Base-by-base conservation (phyloP, 2,888 invertebrate genomes). In the Drepana falcataria region DNA sequence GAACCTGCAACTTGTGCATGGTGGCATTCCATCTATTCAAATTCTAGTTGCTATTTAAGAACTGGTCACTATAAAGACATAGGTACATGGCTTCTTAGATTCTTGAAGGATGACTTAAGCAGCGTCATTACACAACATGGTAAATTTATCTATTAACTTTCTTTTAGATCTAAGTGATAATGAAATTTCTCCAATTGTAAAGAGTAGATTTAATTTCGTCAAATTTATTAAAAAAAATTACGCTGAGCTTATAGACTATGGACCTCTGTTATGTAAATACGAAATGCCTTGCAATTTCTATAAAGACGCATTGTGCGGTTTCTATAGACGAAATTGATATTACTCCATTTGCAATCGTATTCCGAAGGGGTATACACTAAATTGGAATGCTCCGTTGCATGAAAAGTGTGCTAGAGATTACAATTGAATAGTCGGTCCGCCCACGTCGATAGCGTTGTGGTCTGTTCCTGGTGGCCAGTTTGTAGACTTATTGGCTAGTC, bases 241-340 rank as follows among this genome's bases (percentile, higher is more conserved):
- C 37, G 37, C 4, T 37, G 37, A 37, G 37, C 4, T 37, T 21
- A 21, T 21, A 21, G 21, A 37, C 37, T 5, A 37, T 21, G 21
- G 5, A 40, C 33, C 40, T 51, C 33, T 51, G 63, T 69, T 71
- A 73, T 73, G 70, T 63, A 67, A 69, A 71, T 64, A 62, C 63
- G 65, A 67, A 73, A 68, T 69, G 70, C 65, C 65, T 64, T 63
- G 67, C 70, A 69, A 70, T 77, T 74, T 80, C 78, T 71, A 71
- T 56, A 65, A 55, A 71, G 72, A 68, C 63, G 62, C 63, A 79
- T 80, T 80, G 77, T 77, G 68, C 73, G 54, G 56, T 62, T 59
- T 41, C 48, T 49, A 53, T 49, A 47, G 47, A 53, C 49, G 35
- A 47, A 44, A 35, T 47, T 35, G 33, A 55, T 63, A 61, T 56